Evolutionary conservation across 2,797 vertebrate genomes (phyloP), one percentile per base, ranked within the genome.

Genomic region (Fundulus diaphanus): DNA sequence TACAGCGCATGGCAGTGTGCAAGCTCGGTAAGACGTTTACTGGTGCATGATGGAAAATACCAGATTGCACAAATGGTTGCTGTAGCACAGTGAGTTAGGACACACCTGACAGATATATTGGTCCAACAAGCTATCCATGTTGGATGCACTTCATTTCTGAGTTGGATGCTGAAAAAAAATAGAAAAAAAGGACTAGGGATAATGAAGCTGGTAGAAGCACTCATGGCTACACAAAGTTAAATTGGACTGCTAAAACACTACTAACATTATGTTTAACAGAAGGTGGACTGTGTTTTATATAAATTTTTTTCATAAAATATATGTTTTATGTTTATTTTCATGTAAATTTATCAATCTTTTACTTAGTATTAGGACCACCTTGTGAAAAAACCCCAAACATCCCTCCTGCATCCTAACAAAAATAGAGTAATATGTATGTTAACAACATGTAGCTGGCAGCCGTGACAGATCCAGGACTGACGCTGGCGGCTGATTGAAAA

Each of bases 401-500:
- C 40, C 40, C 40, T 40, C 40, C 40, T 40, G 9, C 40, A 7
- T 66, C 8, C 52, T 57, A 63, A 33, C 52, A 40, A 40, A 40
- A 82, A 76, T 75, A 59, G 68, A 65, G 56, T 81, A n/a, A 69
- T 29, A 22, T 56, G 65, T 81, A 81, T 77, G 74, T 83, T 80
- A 67, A 80, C 71, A 82, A 52, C 78, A 49, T 73, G 74, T 31
- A 80, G 69, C 70, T 87, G 89, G 86, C 86, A 88, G 79, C 71
- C 3, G 16, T 69, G 84, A 83, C 85, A 66, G 71, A 85, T 79
- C 77, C 81, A 86, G 79, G 80, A 88, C 78, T 63, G 40, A 84
- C 81, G 81, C 76, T 87, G 79, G 37, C 57, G 57, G 61, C 79
- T 89, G 90, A 92, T 89, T 87, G 84, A 83, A 93, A 94, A 84